Conservation (phyloP, 2,888 invertebrate genomes). For the Drosophila lacicola region DNA sequence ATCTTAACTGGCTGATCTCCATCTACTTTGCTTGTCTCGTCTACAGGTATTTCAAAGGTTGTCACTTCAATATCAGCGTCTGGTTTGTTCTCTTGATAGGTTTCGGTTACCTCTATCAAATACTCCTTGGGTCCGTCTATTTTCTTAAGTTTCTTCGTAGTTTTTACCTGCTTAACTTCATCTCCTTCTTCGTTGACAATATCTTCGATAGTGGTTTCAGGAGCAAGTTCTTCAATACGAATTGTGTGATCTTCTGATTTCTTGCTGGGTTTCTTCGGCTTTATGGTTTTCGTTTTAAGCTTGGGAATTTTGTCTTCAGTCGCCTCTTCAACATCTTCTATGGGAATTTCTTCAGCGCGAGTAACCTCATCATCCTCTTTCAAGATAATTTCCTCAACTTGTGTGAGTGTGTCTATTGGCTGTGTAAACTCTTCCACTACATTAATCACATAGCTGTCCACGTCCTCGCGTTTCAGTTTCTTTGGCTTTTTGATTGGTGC, state of each 20-base stretch:
- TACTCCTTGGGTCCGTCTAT: conserved; percentile 84
- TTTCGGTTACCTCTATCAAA: conserved; percentile 82
- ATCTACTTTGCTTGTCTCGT: conserved; percentile 30
- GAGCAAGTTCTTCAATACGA: conserved; percentile 70
- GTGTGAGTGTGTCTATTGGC: conserved; percentile 10
- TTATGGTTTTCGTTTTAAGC: conserved; percentile 29
- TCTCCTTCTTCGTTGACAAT: conserved; percentile 79
- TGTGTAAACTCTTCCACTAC: conserved; percentile 63
- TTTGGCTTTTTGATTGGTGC: conserved; percentile 55
- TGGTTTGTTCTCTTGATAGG: conserved; percentile 83
- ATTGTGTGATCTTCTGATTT: conserved; percentile 49
- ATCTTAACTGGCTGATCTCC: conserved; percentile 60
- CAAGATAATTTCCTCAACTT: conserved; percentile 8
- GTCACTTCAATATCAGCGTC: conserved; percentile 85
- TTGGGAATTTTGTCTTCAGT: conserved; percentile 18
- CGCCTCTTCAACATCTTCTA: not conserved
- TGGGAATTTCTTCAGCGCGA: not conserved
- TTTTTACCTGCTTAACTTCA: conserved; percentile 80
- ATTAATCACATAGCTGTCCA: conserved; percentile 68
- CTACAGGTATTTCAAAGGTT: conserved; percentile 72
- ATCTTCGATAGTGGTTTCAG: conserved; percentile 83
- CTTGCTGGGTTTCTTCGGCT: conserved; percentile 36
- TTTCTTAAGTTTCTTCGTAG: conserved; percentile 82
- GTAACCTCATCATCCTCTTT: not conserved
- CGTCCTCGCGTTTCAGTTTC: conserved; percentile 64